Evolutionary conservation across 1,140 invertebrate genomes (phyloP), one percentile per base, ranked within the genome.

Genomic region (Temnothorax curvispinosus): DNA sequence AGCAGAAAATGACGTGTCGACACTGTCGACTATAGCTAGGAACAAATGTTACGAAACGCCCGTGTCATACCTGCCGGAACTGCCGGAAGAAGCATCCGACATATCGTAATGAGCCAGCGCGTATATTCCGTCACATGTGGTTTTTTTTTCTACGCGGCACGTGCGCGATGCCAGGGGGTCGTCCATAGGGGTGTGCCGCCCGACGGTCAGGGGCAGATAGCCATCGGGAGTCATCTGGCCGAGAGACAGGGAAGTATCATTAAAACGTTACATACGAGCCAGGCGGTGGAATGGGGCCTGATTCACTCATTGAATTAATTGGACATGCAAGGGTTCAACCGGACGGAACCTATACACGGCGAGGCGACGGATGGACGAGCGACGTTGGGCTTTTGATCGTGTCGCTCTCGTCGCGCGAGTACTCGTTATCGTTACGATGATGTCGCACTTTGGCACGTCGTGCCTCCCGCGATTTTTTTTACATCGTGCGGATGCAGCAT

Each of bases 201-300:
- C 93, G 92, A 3, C 93, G 93, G 93, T 89, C 89, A 92, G 90
- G 93, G 94, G 92, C 94, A 95, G 94, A 95, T 95, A 95, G 85
- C 86, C 92, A 95, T 95, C 94, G 86, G 90, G 93, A 95, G 94
- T 95, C 94, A 95, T 95, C 94, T 94, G 94, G 93, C 86, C 87
- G 64, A 80, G 64, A 80, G 85, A 89, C 90, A 47, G 90, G 90
- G 91, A 85, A 87, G 88, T 92, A 92, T 94, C 94, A 93, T 94
- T 94, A 95, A 94, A 95, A 93, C 90, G 92, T 93, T 93, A 92
- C 92, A 86, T 58, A 76, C 77, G 56, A 89, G 88, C 54, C 89
- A 72, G 90, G 18, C 64, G 78, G 67, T 44, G 44, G 75, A 65
- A 77, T 54, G 87, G 74, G 78, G 77, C 60, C 88, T 93, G 93